Conservation (phyloP, 2,888 invertebrate species). For the Macroteleia sp. region DNA sequence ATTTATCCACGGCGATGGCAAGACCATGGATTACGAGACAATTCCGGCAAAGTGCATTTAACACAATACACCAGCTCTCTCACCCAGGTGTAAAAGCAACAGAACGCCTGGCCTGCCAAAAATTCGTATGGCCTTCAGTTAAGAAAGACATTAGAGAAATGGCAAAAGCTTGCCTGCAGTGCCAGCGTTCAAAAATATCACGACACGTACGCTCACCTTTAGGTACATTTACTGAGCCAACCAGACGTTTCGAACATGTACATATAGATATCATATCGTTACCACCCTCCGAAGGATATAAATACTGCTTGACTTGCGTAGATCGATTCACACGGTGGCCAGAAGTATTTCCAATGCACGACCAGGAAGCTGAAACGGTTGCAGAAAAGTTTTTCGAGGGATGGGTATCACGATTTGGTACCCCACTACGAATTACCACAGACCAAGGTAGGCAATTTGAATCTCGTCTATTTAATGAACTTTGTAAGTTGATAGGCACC, state of each 20-base stretch:
- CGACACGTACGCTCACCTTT: constrained; percentile 62
- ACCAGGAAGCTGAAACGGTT: constrained; percentile 62
- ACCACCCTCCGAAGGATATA: constrained; percentile 11
- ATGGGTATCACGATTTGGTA: constrained; percentile 65
- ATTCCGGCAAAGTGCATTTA: constrained; percentile 47
- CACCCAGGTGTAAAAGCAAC: constrained; percentile 69
- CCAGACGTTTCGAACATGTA: background rate
- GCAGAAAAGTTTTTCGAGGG: constrained; percentile 31
- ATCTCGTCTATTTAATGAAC: constrained; percentile 62
- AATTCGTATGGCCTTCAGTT: constrained; percentile 78
- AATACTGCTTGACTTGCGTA: constrained; percentile 77
- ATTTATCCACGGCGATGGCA: constrained; percentile 20
- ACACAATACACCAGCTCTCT: constrained; percentile 66
- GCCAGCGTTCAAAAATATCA: constrained; percentile 50
- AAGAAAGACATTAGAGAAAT: background rate
- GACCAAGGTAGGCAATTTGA: constrained; percentile 72
- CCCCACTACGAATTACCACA: constrained; percentile 62
- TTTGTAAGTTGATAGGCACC: constrained; percentile 38
- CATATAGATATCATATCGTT: background rate
- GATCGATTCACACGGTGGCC: constrained; percentile 72
- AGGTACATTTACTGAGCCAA: background rate
- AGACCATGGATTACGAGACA: constrained; percentile 56
- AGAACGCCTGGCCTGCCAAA: constrained; percentile 68
- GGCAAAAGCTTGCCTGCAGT: constrained; percentile 12
- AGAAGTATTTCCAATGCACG: constrained; percentile 47